A percentile compares a stretch with the other conserved stretches of the same genome.
Conservation (phyloP, 1,140 invertebrate genomes). For the Contarinia nasturtii region DNA sequence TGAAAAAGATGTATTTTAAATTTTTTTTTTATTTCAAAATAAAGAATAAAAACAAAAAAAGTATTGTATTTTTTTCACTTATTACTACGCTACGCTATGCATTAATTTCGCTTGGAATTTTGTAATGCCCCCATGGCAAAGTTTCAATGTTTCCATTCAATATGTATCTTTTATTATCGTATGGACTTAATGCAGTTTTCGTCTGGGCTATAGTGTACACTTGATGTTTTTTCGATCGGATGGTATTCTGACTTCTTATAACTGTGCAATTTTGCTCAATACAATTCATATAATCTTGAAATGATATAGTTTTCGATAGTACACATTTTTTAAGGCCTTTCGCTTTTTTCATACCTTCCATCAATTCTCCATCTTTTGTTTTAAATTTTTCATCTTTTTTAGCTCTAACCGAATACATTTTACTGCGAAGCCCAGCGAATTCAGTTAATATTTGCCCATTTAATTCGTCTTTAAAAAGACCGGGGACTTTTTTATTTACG, state of each 20-base stretch:
- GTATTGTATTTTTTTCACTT: no score
- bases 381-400: no score
- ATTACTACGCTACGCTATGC: no score
- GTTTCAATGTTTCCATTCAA: not conserved
- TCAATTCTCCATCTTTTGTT: no score
- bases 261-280: not conserved
- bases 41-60: no score
- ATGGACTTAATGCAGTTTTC: conserved; percentile 8
- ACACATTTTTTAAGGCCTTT: not conserved
- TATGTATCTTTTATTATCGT: conserved; percentile 5
- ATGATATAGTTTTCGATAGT: not conserved
- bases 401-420: conserved; percentile 21
- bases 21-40: no score
- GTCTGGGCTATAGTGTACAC: conserved; percentile 8
- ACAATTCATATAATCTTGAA: not conserved
- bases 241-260: conserved; percentile 4
- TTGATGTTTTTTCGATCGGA: conserved; percentile 7
- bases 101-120: no score
- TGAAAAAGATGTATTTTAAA: conserved; percentile 4
- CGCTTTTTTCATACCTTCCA: not conserved
- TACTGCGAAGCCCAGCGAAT: conserved; percentile 23
- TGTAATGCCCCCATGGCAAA: no score
- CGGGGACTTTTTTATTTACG: conserved; percentile 27
- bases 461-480: no score
- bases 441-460: conserved; percentile 18